These are phyloP conservation scores for Chrysodeixis includens DNA, from an alignment of 2,888 invertebrate species.

Conservation along the genomic window DNA sequence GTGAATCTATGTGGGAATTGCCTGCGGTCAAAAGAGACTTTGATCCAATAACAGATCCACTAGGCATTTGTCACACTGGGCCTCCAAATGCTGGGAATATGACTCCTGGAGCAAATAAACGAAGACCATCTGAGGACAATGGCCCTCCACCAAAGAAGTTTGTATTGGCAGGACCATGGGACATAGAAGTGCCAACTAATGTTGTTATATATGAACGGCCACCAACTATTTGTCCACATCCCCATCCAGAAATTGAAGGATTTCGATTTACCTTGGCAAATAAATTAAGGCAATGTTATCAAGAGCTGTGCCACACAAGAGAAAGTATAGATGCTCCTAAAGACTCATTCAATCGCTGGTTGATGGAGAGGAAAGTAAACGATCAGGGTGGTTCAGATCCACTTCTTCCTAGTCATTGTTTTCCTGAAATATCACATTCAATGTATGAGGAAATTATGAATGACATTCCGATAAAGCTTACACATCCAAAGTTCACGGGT, in stretches of 20 bases:
- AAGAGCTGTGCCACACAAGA: constrained; percentile 97
- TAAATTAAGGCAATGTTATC: constrained; percentile 96
- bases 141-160: constrained; percentile 96
- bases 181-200: constrained; percentile 97
- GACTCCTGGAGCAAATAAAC: constrained; percentile 90
- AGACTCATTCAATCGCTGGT: constrained; percentile 98
- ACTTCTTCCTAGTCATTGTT: constrained; percentile 96
- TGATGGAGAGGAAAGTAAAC: constrained; percentile 97
- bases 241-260: constrained; percentile 98
- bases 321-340: constrained; percentile 98
- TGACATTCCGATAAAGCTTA: constrained; percentile 98
- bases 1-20: constrained; percentile 99
- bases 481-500: constrained; percentile 98
- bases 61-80: constrained; percentile 92
- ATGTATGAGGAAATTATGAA: constrained; percentile 99
- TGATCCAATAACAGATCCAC: constrained; percentile 97
- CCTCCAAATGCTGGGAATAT: constrained; percentile 83
- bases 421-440: constrained; percentile 96
- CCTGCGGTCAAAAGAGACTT: constrained; percentile 95
- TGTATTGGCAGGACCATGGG: constrained; percentile 97
- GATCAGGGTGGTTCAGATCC: constrained; percentile 97
- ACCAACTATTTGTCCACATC: constrained; percentile 95
- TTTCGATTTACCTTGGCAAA: constrained; percentile 94
- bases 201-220: constrained; percentile 96
- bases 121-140: constrained; percentile 94